Percentiles rank a stretch among this genome's conserved stretches.
Conservation (phyloP, 1,140 invertebrate genomes). For the Drosophila ohnishii region DNA sequence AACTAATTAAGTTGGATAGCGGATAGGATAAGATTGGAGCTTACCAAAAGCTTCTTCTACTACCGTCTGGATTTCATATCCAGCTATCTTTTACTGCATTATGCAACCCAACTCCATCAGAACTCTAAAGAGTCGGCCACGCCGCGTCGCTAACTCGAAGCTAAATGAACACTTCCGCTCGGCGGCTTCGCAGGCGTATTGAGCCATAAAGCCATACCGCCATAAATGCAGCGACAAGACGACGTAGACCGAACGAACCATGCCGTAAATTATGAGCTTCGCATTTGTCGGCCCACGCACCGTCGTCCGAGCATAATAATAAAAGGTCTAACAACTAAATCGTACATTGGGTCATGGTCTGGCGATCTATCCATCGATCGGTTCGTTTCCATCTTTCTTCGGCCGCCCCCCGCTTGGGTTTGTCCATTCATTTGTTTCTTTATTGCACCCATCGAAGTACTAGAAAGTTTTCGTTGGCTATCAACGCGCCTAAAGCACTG, state of each 20-base stretch:
- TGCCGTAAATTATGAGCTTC: conserved; percentile 70
- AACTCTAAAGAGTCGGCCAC: conserved; percentile 47
- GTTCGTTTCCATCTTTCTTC: conserved; percentile 43
- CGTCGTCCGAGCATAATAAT: conserved; percentile 65
- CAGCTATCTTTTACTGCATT: conserved; percentile 24
- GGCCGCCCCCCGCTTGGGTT: conserved; percentile 10
- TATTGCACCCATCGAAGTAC: conserved; percentile 43
- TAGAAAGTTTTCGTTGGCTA: conserved; percentile 60
- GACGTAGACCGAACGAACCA: conserved; percentile 28
- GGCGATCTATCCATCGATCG: conserved; percentile 70
- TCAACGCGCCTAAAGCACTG: conserved; percentile 27
- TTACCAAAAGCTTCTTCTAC: conserved; percentile 14
- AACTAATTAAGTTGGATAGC: conserved; percentile 68
- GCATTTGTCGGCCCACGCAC: conserved; percentile 60
- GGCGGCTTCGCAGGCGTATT: conserved; percentile 55
- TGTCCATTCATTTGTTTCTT: conserved; percentile 45
- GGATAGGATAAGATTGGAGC: conserved; percentile 25
- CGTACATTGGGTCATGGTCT: conserved; percentile 76
- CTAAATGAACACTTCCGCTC: conserved; percentile 77
- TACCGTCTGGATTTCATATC: conserved; percentile 31
- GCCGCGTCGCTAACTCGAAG: conserved; percentile 28
- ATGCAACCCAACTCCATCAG: conserved; percentile 30
- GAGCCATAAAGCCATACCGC: conserved; percentile 67
- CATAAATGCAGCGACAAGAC: conserved; percentile 78
- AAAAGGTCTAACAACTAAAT: conserved; percentile 71